These are phyloP conservation scores for Cygnus atratus DNA, from an alignment of 2,113 vertebrate genomes.

Conservation along the genomic window DNA sequence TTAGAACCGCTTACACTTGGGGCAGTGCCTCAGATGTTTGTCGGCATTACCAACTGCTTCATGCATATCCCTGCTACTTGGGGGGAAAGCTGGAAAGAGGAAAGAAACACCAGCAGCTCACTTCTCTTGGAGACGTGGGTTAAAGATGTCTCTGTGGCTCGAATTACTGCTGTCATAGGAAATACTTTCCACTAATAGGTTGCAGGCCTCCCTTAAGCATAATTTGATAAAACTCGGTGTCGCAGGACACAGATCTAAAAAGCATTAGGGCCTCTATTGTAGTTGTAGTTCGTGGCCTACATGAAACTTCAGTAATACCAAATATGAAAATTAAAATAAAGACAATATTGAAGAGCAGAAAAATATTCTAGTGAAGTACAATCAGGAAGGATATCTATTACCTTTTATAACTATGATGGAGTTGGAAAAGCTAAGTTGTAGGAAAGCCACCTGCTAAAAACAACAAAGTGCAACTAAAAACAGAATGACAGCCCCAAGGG, in stretches of 20 bases:
- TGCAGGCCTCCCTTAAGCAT: not conserved
- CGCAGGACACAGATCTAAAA: not conserved
- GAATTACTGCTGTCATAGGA: not conserved
- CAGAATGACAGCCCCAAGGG: not conserved
- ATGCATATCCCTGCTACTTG: not conserved
- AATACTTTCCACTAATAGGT: not conserved
- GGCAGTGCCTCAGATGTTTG: not conserved
- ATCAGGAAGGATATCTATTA: not conserved
- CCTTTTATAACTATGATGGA: not conserved
- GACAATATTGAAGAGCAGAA: not conserved
- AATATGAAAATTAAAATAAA: not conserved
- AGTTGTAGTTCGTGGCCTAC: not conserved
- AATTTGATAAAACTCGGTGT: not conserved
- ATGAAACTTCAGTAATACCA: not conserved
- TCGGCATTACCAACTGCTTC: not conserved
- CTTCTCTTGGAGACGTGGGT: not conserved
- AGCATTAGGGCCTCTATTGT: rapidly evolving
- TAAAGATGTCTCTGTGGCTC: not conserved
- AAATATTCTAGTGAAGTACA: not conserved
- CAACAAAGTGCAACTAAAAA: not conserved
- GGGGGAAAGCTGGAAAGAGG: not conserved
- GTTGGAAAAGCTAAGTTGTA: not conserved
- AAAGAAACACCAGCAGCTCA: not conserved
- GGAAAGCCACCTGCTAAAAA: not conserved
- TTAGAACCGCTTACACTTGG: not conserved